phyloP scores from a whole-genome alignment of 2,888 invertebrate species.

The Monoplex corrugatus region DNA sequence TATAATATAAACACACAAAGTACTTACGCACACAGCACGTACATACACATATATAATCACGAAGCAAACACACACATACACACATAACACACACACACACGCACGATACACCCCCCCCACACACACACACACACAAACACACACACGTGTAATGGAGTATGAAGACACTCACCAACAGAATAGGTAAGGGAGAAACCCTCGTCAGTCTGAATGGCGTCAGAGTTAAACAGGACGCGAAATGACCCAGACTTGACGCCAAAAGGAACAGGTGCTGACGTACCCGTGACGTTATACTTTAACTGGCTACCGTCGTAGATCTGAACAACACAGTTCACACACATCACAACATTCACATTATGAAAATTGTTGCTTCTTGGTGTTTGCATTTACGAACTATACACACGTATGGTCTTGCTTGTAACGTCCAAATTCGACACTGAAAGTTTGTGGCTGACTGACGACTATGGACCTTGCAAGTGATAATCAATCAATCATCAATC shows the following conservation, averaged over 20 bases:
- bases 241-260: not conserved
- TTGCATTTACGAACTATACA: no score
- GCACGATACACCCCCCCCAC: constrained; percentile 22
- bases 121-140: constrained; percentile 21
- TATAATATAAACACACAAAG: no score
- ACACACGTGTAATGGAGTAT: not conserved
- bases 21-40: no score
- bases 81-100: not conserved
- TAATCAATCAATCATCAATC: no score
- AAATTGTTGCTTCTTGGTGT: no score
- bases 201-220: constrained; percentile 41
- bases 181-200: constrained; percentile 46
- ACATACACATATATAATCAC: constrained; percentile 17
- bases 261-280: not conserved
- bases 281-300: constrained; percentile 29
- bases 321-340: not conserved
- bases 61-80: constrained; percentile 34
- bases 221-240: constrained; percentile 31
- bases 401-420: no score
- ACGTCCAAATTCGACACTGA: no score
- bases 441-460: no score
- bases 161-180: constrained; percentile 32
- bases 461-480: no score
- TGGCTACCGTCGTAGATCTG: constrained; percentile 26
- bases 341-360: no score